phyloP scores from a whole-genome alignment of 2,797 vertebrate species.

The Hozukius guyotensis region DNA sequence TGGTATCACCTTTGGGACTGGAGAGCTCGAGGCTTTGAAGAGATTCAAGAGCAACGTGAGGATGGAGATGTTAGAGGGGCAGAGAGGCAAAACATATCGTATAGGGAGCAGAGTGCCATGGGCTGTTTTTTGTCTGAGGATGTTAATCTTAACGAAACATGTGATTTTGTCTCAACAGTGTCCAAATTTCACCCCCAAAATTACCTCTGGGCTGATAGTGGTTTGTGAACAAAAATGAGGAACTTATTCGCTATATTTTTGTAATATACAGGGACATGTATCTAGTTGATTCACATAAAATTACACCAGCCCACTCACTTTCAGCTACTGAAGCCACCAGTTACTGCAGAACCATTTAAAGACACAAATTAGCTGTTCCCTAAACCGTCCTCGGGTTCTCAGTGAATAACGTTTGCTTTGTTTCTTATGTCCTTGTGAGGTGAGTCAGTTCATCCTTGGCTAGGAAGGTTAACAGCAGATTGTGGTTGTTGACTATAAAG shows the following conservation, averaged over 20 bases:
- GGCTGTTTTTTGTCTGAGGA: not conserved
- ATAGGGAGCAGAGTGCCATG: too few relatives aligned
- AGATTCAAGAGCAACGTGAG: not conserved
- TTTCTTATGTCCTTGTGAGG: not conserved
- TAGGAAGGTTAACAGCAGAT: constrained; percentile 1
- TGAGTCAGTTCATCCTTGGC: constrained; percentile 10
- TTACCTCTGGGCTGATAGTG: not conserved
- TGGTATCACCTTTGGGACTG: constrained; percentile 22
- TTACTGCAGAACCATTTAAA: not conserved
- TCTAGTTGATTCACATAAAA: not conserved
- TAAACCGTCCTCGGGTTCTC: not conserved
- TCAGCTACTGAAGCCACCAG: not conserved
- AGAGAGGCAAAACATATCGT: not conserved
- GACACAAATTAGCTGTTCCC: not conserved
- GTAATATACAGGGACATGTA: not conserved
- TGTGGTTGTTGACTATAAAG: not conserved
- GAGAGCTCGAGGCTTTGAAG: constrained; percentile 23
- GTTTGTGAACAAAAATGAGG: constrained; percentile 2
- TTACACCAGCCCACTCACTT: not conserved
- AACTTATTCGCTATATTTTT: not conserved
- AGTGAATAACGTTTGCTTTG: not conserved
- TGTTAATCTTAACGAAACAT: not conserved
- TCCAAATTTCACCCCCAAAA: not conserved
- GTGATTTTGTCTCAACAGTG: not conserved
- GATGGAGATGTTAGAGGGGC: not conserved